Evolutionary conservation across 1,140 invertebrate genomes (phyloP), one percentile per base, ranked within the genome.

Genomic region (Paraescarpia echinospica): DNA sequence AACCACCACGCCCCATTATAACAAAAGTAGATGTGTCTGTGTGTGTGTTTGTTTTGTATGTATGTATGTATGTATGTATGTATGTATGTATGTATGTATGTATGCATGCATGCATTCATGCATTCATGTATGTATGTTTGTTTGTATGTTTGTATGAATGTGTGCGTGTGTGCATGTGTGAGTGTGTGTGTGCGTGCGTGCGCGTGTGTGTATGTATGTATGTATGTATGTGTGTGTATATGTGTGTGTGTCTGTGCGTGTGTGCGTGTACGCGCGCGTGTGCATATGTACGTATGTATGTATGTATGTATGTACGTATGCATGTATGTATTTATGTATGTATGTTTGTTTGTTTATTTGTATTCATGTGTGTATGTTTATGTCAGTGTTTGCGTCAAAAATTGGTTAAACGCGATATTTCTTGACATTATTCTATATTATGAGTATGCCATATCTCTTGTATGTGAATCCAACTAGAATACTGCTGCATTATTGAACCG

Each of bases 41-140:
- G 18, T 89, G 89, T 89, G 18, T n/a, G 89, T n/a, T 5, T 89
- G 41, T 34, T 89, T n/a, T n/a, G 89, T 33, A 89, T 33, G 34
- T 34, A 89, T 89, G 34, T 89, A 89, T 89, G 34, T 89, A 89
- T 89, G 34, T 89, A 89, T 89, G 34, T 89, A 89, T 89, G 18
- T 89, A 89, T 89, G 34, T 89, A 89, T 89, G 34, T 89, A 89
- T 89, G 34, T 89, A 89, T 89, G 34, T 89, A 89, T 89, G 34
- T 89, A 18, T 89, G 18, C 18, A 18, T 89, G 34, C 18, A 89
- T 89, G 34, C 18, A 89, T 41, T 41, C n/a, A 41, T 41, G 41
- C 12, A 41, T 89, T 2, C 18, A 89, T 89, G n/a, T 89, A 33
- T 89, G 89, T 33, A 89, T 89, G 4, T 4, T 89, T 89, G 34